Conservation (phyloP, 1,140 invertebrate genomes). For the Drosophila tristis region DNA sequence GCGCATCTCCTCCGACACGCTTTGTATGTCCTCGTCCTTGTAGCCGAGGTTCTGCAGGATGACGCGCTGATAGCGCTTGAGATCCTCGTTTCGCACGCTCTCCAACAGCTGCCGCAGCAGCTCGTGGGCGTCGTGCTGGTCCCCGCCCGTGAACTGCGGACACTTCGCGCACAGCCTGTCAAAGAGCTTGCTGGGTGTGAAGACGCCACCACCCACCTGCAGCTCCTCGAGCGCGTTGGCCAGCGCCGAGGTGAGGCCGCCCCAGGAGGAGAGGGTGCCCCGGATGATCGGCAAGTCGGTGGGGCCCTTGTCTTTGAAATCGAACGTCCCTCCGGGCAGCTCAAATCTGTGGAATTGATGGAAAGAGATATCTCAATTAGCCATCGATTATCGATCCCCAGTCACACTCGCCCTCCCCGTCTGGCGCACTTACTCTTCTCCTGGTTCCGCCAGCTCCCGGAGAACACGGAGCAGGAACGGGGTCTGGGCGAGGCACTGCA, state of each 20-base stretch:
- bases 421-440: slow-evolving; percentile 85
- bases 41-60: slow-evolving; percentile 90
- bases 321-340: slow-evolving; percentile 89
- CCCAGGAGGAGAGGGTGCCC: slow-evolving; percentile 89
- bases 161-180: slow-evolving; percentile 90
- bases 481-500: slow-evolving; percentile 95
- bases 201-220: slow-evolving; percentile 87
- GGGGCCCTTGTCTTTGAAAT: slow-evolving; percentile 85
- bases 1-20: slow-evolving; percentile 90
- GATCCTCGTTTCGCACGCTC: slow-evolving; percentile 89
- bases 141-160: slow-evolving; percentile 95
- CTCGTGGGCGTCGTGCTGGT: slow-evolving; percentile 99
- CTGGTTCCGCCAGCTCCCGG: slow-evolving; percentile 88
- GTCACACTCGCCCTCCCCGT: not conserved
- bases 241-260: slow-evolving; percentile 88
- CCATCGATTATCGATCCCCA: no score
- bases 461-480: slow-evolving; percentile 91
- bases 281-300: slow-evolving; percentile 87
- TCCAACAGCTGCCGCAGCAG: slow-evolving; percentile 95
- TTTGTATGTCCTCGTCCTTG: slow-evolving; percentile 88
- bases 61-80: slow-evolving; percentile 90
- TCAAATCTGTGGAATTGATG: slow-evolving; percentile 84
- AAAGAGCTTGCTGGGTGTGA: slow-evolving; percentile 90
- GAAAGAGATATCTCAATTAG: not conserved
- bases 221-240: slow-evolving; percentile 89